phyloP scores from a whole-genome alignment of 2,888 invertebrate species.

The Brenthis hecate region DNA sequence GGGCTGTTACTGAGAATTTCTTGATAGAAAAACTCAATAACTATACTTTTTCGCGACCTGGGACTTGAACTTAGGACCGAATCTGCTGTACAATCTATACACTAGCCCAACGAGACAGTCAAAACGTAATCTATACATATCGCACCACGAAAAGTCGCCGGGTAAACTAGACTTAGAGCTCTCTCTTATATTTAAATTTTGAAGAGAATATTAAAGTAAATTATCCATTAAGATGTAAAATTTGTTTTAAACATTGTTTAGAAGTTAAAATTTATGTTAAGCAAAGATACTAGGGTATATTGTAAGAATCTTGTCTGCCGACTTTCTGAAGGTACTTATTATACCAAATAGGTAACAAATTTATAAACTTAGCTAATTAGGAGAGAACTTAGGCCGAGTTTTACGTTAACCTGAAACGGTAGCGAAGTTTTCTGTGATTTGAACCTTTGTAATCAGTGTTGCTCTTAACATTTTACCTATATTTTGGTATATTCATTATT shows the following conservation, averaged over 20 bases:
- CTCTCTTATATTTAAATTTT: too few species aligned
- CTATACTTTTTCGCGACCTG: too few species aligned
- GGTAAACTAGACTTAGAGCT: too few species aligned
- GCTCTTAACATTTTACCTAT: conserved; percentile 18
- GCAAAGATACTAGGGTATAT: conserved; percentile 43
- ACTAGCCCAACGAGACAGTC: too few species aligned
- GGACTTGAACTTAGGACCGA: too few species aligned
- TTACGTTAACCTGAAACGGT: conserved; percentile 67
- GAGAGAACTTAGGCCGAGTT: conserved; percentile 61
- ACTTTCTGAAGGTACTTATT: conserved; percentile 65
- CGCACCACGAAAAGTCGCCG: too few species aligned
- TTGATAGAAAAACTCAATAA: too few species aligned
- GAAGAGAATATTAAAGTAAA: conserved; percentile 5
- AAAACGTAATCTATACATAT: too few species aligned
- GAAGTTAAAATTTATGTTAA: conserved; percentile 41
- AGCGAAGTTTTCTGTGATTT: conserved; percentile 69
- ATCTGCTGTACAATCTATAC: too few species aligned
- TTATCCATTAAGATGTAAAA: conserved; percentile 26
- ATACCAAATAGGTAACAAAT: conserved; percentile 79
- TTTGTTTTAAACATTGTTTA: conserved; percentile 37
- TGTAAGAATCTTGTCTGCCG: conserved; percentile 51
- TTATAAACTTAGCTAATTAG: conserved; percentile 77
- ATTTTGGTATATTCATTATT: too few species aligned
- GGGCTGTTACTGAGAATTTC: too few species aligned
- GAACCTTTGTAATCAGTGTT: conserved; percentile 65